Evolutionary conservation across 2,888 invertebrate genomes (phyloP).

Genomic region (Anthophora plumipes): DNA sequence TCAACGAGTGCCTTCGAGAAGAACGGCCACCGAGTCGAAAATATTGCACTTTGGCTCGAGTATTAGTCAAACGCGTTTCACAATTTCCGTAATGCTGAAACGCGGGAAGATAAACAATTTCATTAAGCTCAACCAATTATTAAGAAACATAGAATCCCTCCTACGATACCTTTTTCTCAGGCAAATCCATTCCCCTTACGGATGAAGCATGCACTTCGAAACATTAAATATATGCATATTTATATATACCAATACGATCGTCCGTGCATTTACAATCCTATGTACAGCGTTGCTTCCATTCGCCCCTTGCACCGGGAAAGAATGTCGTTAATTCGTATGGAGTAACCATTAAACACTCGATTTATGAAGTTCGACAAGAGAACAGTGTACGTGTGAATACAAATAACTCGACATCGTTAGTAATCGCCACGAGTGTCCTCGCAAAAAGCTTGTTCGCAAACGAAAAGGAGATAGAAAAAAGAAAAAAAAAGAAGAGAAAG

Average conservation of each 20-base stretch:
- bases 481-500: background rate
- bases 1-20: background rate
- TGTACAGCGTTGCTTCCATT: slow-evolving; percentile 36
- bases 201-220: slow-evolving; percentile 46
- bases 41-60: slow-evolving; percentile 58
- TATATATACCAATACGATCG: slow-evolving; percentile 39
- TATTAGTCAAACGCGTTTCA: slow-evolving; percentile 38
- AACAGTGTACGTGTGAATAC: background rate
- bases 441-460: background rate
- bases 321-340: slow-evolving; percentile 14
- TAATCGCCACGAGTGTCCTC: slow-evolving; percentile 1
- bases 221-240: slow-evolving; percentile 45
- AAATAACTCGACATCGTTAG: slow-evolving; percentile 2
- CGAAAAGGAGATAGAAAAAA: background rate
- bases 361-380: background rate
- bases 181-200: slow-evolving; percentile 30
- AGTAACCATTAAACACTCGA: background rate
- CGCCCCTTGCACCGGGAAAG: background rate
- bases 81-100: background rate
- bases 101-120: background rate
- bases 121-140: slow-evolving; percentile 10
- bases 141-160: slow-evolving; percentile 26
- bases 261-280: slow-evolving; percentile 54
- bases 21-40: slow-evolving; percentile 4
- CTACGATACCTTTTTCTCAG: slow-evolving; percentile 18